Evolutionary conservation across 1,140 invertebrate species (phyloP).

Genomic region (Cardiocondyla obscurior): DNA sequence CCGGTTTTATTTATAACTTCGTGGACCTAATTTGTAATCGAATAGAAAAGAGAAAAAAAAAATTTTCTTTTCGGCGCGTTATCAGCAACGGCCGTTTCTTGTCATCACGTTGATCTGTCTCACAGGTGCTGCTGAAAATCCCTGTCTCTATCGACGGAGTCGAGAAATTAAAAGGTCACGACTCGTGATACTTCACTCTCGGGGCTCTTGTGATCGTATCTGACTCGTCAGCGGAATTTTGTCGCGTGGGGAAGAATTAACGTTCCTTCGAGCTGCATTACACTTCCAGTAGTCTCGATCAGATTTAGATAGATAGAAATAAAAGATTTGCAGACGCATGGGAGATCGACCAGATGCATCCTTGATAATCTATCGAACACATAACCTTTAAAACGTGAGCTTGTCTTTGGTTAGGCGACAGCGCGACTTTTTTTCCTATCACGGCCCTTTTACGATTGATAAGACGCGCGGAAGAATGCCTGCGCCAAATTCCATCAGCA

Average conservation of each 20-base stretch:
- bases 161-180: too few species aligned
- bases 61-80: too few species aligned
- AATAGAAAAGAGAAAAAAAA: too few species aligned
- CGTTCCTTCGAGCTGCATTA: neutral
- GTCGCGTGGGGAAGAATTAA: neutral
- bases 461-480: conserved; percentile 74
- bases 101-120: too few species aligned
- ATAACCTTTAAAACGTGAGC: conserved; percentile 46
- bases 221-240: neutral
- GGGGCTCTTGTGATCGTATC: neutral
- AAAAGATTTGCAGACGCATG: neutral
- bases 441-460: conserved; percentile 17
- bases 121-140: too few species aligned
- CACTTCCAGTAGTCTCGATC: neutral
- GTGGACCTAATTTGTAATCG: too few species aligned
- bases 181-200: neutral
- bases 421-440: conserved; percentile 17
- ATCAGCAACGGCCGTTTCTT: too few species aligned
- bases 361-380: conserved; percentile 17
- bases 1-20: too few species aligned
- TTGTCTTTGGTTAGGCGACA: conserved; percentile 39
- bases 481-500: conserved; percentile 86
- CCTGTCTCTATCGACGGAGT: too few species aligned
- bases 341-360: conserved; percentile 29
- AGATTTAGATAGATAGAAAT: neutral